A percentile compares a stretch with the other conserved stretches of the same genome.
These are phyloP conservation scores for Cricetomys ansorgei DNA, from an alignment of 2,113 vertebrate genomes.

Conservation along the genomic window DNA sequence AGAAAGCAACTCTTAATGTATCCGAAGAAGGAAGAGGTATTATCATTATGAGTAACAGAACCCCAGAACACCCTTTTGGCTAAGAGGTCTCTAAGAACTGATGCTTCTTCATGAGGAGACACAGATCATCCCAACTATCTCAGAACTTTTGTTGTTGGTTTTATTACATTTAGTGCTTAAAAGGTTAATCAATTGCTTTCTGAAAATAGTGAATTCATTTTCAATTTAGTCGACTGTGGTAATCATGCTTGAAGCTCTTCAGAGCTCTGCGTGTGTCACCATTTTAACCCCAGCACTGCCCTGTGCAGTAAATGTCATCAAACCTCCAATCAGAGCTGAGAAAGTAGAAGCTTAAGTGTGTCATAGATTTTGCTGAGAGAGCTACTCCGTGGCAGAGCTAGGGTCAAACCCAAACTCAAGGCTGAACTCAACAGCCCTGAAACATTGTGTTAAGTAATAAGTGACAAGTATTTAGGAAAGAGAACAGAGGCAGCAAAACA, in stretches of 20 bases:
- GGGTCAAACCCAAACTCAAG: not conserved
- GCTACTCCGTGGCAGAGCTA: not conserved
- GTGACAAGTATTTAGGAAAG: not conserved
- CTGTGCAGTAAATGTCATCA: not conserved
- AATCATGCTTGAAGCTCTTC: not conserved
- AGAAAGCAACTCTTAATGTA: not conserved
- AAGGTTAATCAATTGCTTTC: conserved; percentile 24
- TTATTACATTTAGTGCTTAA: not conserved
- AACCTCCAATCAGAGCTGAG: not conserved
- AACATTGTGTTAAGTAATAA: not conserved
- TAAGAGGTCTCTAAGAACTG: not conserved
- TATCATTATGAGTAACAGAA: not conserved
- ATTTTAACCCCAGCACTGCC: not conserved
- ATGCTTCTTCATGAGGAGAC: not conserved
- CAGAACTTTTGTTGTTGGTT: not conserved
- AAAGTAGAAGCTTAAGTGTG: not conserved
- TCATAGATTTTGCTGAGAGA: not conserved
- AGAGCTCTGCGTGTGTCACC: fast-evolving
- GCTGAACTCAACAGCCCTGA: not conserved
- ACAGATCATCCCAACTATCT: not conserved
- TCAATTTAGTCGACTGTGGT: not conserved
- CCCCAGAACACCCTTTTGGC: not conserved
- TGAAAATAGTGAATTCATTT: conserved; percentile 4
- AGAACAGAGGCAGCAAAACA: not conserved
- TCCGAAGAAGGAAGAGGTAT: not conserved